Evolutionary conservation across 2,113 vertebrate genomes (phyloP), one percentile per base, ranked within the genome.

Genomic region (Meles meles): DNA sequence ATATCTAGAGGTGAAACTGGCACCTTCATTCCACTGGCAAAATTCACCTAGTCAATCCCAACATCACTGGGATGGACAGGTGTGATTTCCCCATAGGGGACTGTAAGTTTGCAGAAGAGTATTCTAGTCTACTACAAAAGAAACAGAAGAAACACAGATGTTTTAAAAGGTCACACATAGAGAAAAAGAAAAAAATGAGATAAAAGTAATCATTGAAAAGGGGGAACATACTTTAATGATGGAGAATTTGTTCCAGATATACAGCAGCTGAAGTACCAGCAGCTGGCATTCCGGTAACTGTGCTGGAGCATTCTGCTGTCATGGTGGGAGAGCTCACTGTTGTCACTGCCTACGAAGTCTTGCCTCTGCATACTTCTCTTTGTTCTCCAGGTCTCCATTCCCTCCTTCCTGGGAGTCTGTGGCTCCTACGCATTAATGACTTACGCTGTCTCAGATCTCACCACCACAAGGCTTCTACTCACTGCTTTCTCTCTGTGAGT

Each of bases 251-350:
- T 63, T 84, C 34, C 23, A 37, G 65, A 25, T 29, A 17, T 0
- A 31, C 4, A 55, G 3, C 29, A 47, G 39, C 18, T 12, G 3
- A 55, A 27, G 20, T 44, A 13, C 29, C 44, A 6, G 20, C 21
- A 77, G 29, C 31, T 61, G n/a, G 21, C 34, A 6, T 71, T 37
- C 14, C 18, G 49, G n/a, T 12, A 14, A 37, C 42, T 69, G 25
- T 3, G 15, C 34, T 42, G 12, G 17, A 10, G 0, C 2, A 1
- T 52, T 52, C 29, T 3, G n/a, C 17, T 1, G 1, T 34, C 21
- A 20, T 1, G 7, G 27, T 0, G 23, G 14, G 69, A 92, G 12
- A 72, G 37, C 14, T 42, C 14, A 23, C 25, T 57, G 25, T 29
- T 25, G 20, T 42, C 13, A 49, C 49, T 7, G 7, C 3, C 29